A percentile compares a stretch with the other conserved stretches of the same genome.
These are phyloP conservation scores for Brachionus asplanchnoidis DNA, from an alignment of 1,140 invertebrate genomes.

Conservation along the genomic window DNA sequence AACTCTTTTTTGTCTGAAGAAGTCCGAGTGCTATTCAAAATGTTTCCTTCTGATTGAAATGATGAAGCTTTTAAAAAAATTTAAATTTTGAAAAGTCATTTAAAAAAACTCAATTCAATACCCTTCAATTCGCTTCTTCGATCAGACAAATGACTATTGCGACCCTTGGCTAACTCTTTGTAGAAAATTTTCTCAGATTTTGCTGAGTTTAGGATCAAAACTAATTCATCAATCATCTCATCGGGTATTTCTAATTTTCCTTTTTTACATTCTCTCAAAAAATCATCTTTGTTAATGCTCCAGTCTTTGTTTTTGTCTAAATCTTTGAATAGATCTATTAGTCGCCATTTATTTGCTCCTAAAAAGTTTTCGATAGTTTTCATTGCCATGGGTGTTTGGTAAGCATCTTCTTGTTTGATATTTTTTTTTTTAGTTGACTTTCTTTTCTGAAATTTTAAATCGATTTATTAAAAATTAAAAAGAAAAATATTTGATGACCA, in stretches of 20 bases:
- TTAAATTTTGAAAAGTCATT: not conserved
- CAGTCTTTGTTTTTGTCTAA: conserved; percentile 41
- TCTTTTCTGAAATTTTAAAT: not conserved
- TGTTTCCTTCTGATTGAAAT: not conserved
- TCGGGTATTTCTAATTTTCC: conserved; percentile 6
- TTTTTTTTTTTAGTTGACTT: not conserved
- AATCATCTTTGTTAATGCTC: conserved; percentile 15
- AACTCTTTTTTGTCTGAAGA: not conserved
- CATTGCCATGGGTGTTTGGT: conserved; percentile 18
- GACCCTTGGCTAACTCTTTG: conserved; percentile 4
- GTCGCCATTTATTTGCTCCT: conserved; percentile 14
- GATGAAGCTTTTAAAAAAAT: not conserved
- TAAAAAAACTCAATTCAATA: not conserved
- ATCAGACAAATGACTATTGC: conserved; percentile 17
- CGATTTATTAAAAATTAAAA: too few relatives aligned
- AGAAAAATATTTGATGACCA: too few relatives aligned
- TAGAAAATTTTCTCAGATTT: not conserved
- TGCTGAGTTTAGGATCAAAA: not conserved
- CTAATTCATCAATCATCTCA: conserved; percentile 16
- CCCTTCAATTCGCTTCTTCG: not conserved
- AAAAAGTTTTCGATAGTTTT: conserved; percentile 30
- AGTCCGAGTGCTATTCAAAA: not conserved
- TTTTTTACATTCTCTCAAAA: conserved; percentile 21
- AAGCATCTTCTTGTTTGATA: not conserved
- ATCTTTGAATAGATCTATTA: conserved; percentile 30